A percentile compares a stretch with the other conserved stretches of the same genome.
phyloP scores from a whole-genome alignment of 2,113 vertebrate genomes.

The Ciconia stormi region DNA sequence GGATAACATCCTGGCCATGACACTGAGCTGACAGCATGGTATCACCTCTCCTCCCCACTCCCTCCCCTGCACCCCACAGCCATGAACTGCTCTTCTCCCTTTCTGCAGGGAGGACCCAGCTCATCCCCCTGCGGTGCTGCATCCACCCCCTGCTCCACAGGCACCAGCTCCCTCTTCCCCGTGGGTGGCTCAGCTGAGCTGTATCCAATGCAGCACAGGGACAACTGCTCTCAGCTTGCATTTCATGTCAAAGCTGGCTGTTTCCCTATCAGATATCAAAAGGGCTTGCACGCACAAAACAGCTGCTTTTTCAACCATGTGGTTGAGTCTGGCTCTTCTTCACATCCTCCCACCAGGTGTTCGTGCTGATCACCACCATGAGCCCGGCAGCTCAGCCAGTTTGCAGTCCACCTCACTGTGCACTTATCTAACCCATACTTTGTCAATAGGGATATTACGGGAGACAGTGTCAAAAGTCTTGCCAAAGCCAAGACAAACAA shows the following conservation, averaged over 20 bases:
- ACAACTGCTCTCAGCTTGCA: background rate
- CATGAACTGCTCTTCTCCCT: background rate
- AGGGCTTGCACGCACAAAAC: background rate
- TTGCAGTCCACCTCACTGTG: background rate
- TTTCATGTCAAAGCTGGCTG: background rate
- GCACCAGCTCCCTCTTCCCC: background rate
- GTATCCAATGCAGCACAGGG: too few relatives aligned
- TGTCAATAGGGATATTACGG: background rate
- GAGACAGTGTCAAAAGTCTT: background rate
- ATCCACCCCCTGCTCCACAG: background rate
- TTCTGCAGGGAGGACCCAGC: background rate
- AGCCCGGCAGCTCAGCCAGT: background rate
- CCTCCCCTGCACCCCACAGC: background rate
- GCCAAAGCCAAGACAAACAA: background rate
- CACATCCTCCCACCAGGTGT: too few relatives aligned
- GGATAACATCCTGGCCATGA: background rate
- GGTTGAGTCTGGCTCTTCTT: background rate
- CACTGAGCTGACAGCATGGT: background rate
- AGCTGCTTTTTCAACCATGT: background rate
- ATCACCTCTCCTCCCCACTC: background rate
- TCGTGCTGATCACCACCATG: background rate
- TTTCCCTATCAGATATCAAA: background rate
- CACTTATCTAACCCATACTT: background rate
- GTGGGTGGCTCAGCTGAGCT: background rate
- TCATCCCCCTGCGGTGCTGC: fast-evolving